Conservation (phyloP, 2,797 vertebrate genomes). For the Chloroceryle amazona region DNA sequence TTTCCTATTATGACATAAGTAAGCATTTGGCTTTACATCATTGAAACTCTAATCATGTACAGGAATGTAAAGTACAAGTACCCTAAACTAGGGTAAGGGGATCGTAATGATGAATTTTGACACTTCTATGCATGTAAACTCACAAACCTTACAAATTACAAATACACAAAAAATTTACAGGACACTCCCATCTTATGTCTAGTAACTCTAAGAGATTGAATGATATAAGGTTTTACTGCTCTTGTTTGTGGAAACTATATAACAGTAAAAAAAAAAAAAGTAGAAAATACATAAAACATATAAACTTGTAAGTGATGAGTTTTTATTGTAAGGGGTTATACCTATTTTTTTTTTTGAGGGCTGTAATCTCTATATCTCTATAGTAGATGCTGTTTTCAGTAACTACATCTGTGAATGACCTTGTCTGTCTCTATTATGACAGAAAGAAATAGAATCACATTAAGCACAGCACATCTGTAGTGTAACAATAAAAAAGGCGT, state of each 20-base stretch:
- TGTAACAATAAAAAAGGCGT: background rate
- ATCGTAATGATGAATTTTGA: background rate
- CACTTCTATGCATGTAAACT: background rate
- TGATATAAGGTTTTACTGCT: background rate
- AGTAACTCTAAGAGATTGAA: background rate
- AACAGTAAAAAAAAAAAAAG: background rate
- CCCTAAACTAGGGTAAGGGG: background rate
- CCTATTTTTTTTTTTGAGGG: background rate
- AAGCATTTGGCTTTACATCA: background rate
- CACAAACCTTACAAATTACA: background rate
- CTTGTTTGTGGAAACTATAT: accelerated
- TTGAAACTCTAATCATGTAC: background rate
- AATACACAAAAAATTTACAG: background rate
- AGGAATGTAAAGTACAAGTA: background rate
- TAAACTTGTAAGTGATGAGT: background rate
- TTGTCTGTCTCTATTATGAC: background rate
- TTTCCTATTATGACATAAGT: background rate
- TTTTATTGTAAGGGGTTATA: background rate
- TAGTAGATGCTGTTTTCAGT: background rate
- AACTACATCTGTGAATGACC: background rate
- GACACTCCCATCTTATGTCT: background rate
- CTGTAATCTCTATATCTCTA: background rate
- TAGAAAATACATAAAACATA: background rate
- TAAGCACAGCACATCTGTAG: background rate
- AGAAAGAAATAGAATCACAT: background rate